Base-by-base conservation (phyloP, 2,797 vertebrate genomes). In the Sebastes jordani region DNA sequence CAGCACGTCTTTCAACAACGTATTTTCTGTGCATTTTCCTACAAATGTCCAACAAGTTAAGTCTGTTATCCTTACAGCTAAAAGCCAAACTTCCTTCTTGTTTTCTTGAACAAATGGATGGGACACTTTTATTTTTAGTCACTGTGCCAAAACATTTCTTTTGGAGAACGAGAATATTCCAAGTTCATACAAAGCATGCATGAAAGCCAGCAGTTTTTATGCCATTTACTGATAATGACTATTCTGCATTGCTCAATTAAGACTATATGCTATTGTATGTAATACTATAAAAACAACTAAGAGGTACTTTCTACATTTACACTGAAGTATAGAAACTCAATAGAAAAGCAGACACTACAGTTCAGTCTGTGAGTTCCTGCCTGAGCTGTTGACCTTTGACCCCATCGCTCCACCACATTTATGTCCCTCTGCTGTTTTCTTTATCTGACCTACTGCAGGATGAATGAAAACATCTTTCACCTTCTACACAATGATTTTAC, bases 311-410 rank as follows among this genome's bases (percentile, higher is more conserved):
- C 18, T 14, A 49, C 42, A 61, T n/a, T 22, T 14, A 32, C 9
- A 22, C 11, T 34, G 2, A n/a, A n/a, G 6, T 13, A 63, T 13
- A 62, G 30, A 76, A 54, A 55, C 23, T 14, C 7, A 55, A 60
- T 11, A 60, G 36, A 56, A 42, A 54, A 54, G 32, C 49, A 34
- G 38, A 42, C 38, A 42, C 38, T 42, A 42, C 38, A 3, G 58
- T 25, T 14, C 20, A 23, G 29, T 20, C 18, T 71, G 20, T 61
- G 52, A 69, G 70, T 32, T 85, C n/a, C 27, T 72, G 61, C 36
- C 25, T 75, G 64, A 82, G 74, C 72, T 6, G 6, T 16, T 83
- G 46, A 83, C 10, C 58, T 84, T 68, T 80, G 63, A 5, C 73
- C 52, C 63, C 55, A 49, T 80, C 61, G 4, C 63, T 60, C 42